Evolutionary conservation across 2,888 invertebrate genomes (phyloP), one percentile per base, ranked within the genome.

Genomic region (Cheilosia vernalis): DNA sequence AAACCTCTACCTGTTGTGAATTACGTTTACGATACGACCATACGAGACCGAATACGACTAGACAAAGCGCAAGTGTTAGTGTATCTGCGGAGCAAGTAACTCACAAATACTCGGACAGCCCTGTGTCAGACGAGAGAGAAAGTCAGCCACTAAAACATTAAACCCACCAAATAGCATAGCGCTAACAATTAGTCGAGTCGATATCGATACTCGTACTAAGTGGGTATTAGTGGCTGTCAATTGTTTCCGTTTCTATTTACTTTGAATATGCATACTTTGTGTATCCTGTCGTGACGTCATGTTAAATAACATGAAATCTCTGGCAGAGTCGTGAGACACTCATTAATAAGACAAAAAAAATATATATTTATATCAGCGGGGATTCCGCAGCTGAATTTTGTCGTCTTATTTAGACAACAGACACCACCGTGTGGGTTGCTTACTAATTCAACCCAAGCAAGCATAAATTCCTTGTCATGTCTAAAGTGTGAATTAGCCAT

Each of bases 231-330:
- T 27, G 30, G 30, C 7, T 47, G n/a, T n/a, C 17, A 30, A 56
- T 37, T 74, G 47, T 74, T 47, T 64, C 56, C 37, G 33, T 42
- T 49, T 56, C 55, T 19, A 67, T 47, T 44, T 49, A 55, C 42
- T 69, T 64, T 37, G 33, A 33, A 27, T 44, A 33, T 15, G 42
- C 21, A 27, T n/a, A 56, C 33, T 17, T 60, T 27, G 40, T 51
- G 60, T 58, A 51, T 27, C n/a, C 58, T 47, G 24, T n/a, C 40
- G 27, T 27, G 19, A 21, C 13, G 21, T 2, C 44, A 44, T 61
- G 24, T 77, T 69, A 77, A 51, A 53, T 55, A 77, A 77, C 33
- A 60, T n/a, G 51, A 67, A 61, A 70, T 19, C 56, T 4, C 13
- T 17, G 30, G n/a, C 15, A n/a, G 33, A 51, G 9, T 15, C 21